Percentiles rank a stretch among this genome's conserved stretches.
phyloP scores from a whole-genome alignment of 2,797 vertebrate species.

The Helicolenus hilgendorfi region DNA sequence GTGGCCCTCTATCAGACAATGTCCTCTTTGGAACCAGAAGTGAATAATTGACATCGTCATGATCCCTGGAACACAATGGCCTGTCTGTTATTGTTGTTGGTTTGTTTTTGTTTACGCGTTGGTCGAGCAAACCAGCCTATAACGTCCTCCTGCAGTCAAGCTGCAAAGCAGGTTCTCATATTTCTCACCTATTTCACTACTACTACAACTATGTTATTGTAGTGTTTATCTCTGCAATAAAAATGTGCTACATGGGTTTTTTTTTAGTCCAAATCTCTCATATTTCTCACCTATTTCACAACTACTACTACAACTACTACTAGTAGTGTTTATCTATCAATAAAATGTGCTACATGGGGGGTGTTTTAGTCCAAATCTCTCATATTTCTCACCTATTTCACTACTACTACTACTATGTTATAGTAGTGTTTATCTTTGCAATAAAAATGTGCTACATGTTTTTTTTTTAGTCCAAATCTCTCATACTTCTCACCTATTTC shows the following conservation, averaged over 20 bases:
- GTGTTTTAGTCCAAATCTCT: neutral
- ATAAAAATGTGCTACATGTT: too few relatives aligned
- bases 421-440: too few relatives aligned
- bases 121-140: neutral
- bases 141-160: slow-evolving; percentile 48
- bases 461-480: too few relatives aligned
- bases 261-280: slow-evolving; percentile 12
- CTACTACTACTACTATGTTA: neutral
- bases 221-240: neutral
- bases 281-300: slow-evolving; percentile 40
- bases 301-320: neutral
- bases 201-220: neutral
- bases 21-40: slow-evolving; percentile 74
- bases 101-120: slow-evolving; percentile 81
- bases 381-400: too few relatives aligned
- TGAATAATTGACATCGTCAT: slow-evolving; percentile 87
- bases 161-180: slow-evolving; percentile 72
- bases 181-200: slow-evolving; percentile 43
- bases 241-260: too few relatives aligned
- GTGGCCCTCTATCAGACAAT: slow-evolving; percentile 81
- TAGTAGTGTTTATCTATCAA: neutral
- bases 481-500: slow-evolving; percentile 20
- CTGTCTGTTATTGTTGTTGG: slow-evolving; percentile 53
- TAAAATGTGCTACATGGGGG: too few relatives aligned
- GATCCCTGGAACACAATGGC: slow-evolving; percentile 79